Percentiles rank a stretch among this genome's conserved stretches.
Conservation (phyloP, 2,113 vertebrate species). For the Actinemys pallida region DNA sequence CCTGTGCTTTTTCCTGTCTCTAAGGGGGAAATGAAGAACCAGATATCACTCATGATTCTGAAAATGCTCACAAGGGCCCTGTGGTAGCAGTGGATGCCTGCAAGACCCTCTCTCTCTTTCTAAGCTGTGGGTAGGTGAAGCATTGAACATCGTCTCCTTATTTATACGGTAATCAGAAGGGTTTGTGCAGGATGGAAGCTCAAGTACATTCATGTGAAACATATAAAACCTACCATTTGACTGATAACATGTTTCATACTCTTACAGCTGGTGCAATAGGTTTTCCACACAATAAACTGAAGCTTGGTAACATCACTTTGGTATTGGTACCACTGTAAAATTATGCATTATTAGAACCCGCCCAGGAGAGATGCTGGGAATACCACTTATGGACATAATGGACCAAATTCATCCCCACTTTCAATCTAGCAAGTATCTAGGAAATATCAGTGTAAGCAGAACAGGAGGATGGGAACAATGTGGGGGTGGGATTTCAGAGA, state of each 20-base stretch:
- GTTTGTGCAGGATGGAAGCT: background rate
- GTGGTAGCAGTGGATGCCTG: constrained; percentile 17
- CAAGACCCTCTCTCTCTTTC: constrained; percentile 1
- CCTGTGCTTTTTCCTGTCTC: background rate
- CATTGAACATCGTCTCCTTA: background rate
- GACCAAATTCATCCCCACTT: background rate
- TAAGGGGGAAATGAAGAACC: background rate
- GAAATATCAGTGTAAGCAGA: background rate
- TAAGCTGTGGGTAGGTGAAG: constrained; percentile 18
- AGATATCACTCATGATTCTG: background rate
- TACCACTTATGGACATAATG: background rate
- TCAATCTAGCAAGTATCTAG: background rate
- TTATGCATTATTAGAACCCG: background rate
- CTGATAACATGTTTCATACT: background rate
- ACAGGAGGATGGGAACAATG: background rate
- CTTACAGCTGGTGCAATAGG: background rate
- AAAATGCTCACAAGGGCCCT: background rate
- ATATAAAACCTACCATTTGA: background rate
- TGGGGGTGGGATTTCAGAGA: background rate
- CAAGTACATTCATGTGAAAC: background rate
- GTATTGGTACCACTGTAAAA: background rate
- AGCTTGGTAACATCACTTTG: background rate
- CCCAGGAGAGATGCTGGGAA: background rate
- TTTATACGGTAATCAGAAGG: background rate
- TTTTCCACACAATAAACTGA: background rate